Conservation (phyloP, 2,888 invertebrate species). For the Lasioglossum oenotherae region DNA sequence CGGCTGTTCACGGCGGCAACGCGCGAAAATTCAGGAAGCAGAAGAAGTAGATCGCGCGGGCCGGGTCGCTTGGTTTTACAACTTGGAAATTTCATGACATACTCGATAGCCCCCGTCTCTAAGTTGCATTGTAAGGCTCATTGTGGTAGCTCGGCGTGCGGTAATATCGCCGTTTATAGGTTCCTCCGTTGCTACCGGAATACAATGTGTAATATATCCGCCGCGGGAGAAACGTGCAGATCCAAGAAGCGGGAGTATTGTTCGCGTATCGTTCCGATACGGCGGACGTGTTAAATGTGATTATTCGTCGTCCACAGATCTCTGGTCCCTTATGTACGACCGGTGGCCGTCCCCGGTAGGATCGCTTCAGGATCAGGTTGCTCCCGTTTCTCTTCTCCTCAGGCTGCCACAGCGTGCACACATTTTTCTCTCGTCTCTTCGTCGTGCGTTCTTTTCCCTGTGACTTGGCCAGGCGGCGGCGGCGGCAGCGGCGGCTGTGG, state of each 20-base stretch:
- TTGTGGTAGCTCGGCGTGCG: constrained; percentile 38
- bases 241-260: constrained; percentile 50
- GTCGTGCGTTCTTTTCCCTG: not conserved
- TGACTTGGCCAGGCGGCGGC: not conserved
- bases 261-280: constrained; percentile 44
- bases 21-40: not conserved
- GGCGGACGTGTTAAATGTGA: constrained; percentile 71
- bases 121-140: constrained; percentile 42
- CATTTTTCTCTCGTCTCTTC: not conserved
- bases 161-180: constrained; percentile 69
- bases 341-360: constrained; percentile 44
- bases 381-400: not conserved
- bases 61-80: constrained; percentile 49
- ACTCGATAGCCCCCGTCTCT: constrained; percentile 52
- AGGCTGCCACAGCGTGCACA: not conserved
- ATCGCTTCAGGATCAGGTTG: constrained; percentile 26
- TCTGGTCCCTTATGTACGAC: constrained; percentile 36
- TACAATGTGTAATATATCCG: constrained; percentile 70
- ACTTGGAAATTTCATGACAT: constrained; percentile 53
- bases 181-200: constrained; percentile 51
- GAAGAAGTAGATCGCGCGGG: constrained; percentile 52
- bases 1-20: not conserved
- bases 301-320: constrained; percentile 70
- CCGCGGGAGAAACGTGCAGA: not conserved
- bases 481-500: not conserved